These are phyloP conservation scores for Punctoribates punctum DNA, from an alignment of 2,888 invertebrate genomes.

Conservation along the genomic window DNA sequence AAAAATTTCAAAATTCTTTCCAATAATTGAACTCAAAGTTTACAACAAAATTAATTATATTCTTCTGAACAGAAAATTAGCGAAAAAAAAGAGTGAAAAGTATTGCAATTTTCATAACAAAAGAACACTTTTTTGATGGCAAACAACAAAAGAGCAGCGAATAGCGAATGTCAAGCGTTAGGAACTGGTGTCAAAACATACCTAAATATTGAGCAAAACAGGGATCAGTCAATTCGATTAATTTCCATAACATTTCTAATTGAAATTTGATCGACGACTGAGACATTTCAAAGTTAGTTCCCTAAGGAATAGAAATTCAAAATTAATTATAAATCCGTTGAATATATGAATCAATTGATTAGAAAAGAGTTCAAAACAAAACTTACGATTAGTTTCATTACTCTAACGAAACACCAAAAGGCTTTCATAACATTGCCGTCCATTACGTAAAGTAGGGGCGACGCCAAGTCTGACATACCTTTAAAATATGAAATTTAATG, in stretches of 20 bases:
- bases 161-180: too few species aligned
- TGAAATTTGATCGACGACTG: constrained; percentile 44
- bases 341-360: neutral
- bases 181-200: constrained; percentile 20
- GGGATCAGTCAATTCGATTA: constrained; percentile 45
- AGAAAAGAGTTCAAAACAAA: neutral
- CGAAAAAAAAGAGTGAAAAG: neutral
- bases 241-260: constrained; percentile 41
- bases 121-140: neutral
- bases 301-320: constrained; percentile 20
- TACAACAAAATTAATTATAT: neutral
- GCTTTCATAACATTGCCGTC: constrained; percentile 43
- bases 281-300: constrained; percentile 44
- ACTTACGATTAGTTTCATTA: constrained; percentile 45
- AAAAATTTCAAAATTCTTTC: neutral
- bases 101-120: neutral
- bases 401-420: constrained; percentile 44
- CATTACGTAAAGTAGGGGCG: constrained; percentile 44
- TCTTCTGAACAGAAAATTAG: neutral
- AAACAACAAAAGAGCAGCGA: too few species aligned
- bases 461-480: constrained; percentile 46
- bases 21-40: too few species aligned
- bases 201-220: constrained; percentile 45
- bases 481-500: constrained; percentile 22
- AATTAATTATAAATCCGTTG: neutral